Evolutionary conservation across 2,797 vertebrate species (phyloP), one percentile per base, ranked within the genome.

Genomic region (Squalus acanthias): DNA sequence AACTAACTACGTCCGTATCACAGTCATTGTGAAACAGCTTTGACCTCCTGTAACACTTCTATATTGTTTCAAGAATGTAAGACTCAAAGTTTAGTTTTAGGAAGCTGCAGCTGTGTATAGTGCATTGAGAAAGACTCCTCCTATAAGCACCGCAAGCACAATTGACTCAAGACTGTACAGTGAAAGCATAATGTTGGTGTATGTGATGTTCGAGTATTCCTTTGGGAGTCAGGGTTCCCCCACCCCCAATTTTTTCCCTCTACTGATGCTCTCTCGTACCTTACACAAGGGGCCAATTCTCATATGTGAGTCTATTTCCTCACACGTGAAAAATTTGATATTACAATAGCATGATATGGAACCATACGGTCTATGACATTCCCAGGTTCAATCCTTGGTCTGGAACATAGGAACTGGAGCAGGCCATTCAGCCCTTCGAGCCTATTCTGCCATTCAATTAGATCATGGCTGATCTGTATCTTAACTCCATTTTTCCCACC

Each of bases 1-100:
- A 95, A 29, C 70, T 12, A 91, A 63, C 57, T 76, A 33, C 15
- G 50, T 72, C 53, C 26, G 50, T 72, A 57, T 76, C 22, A n/a
- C 24, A n/a, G 50, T 95, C 70, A 26, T 57, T 74, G 94, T 72
- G 70, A 74, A 95, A 95, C 26, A 74, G 94, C 94, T 95, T 74
- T 53, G 26, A 95, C 76, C 50, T 76, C 26, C 94, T 57, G 50
- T 53, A 72, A 9, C 7, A 22, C 29, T 95, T 74, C 94, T 29
- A 95, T 70, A n/a, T 69, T 17, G 29, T 70, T 95, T 95, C 94
- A 15, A 76, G 13, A 57, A n/a, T 20, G 22, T 29, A 95, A 57
- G 50, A 2, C 70, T 74, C 50, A 57, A 76, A 57, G 15, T 53
- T 95, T 76, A 95, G 10, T 95, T 72, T 70, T 46, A 53, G 22